Percentiles rank a stretch among this genome's conserved stretches.
These are phyloP conservation scores for Cataglyphis hispanica DNA, from an alignment of 1,140 invertebrate genomes.

Conservation along the genomic window DNA sequence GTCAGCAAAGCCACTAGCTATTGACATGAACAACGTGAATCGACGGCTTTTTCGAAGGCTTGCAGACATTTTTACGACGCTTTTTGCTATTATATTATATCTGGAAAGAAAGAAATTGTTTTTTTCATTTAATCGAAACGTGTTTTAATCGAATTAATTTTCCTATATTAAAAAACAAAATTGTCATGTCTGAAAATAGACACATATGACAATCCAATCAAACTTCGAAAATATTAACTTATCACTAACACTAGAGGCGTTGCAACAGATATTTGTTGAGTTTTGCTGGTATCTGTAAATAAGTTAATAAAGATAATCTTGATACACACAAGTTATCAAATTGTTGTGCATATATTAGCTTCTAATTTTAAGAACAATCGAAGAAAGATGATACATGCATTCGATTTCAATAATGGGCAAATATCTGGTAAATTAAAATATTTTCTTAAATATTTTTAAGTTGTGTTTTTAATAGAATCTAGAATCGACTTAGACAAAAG, in stretches of 20 bases:
- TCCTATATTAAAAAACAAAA: background rate
- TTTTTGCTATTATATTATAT: background rate
- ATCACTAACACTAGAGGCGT: conserved; percentile 15
- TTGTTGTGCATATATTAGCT: conserved; percentile 17
- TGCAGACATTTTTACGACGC: background rate
- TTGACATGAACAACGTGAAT: background rate
- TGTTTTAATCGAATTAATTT: background rate
- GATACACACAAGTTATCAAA: conserved; percentile 32
- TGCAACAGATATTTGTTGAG: conserved; percentile 76
- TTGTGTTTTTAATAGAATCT: background rate
- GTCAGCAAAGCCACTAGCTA: too few species aligned
- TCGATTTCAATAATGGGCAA: background rate
- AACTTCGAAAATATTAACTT: conserved; percentile 21
- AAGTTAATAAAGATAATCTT: conserved; percentile 78
- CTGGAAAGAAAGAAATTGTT: background rate
- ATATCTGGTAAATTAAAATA: conserved; percentile 3
- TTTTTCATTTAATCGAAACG: background rate
- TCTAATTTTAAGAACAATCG: background rate
- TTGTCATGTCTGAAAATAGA: background rate
- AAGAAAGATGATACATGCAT: background rate
- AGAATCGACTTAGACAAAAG: background rate
- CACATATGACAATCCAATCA: background rate
- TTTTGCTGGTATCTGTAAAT: conserved; percentile 81
- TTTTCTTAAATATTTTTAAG: conserved; percentile 2
- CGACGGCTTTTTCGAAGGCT: background rate